Percentiles rank a stretch among this genome's conserved stretches.
Evolutionary conservation across 2,113 vertebrate genomes (phyloP).

Genomic region (Crotalus horridus): DNA sequence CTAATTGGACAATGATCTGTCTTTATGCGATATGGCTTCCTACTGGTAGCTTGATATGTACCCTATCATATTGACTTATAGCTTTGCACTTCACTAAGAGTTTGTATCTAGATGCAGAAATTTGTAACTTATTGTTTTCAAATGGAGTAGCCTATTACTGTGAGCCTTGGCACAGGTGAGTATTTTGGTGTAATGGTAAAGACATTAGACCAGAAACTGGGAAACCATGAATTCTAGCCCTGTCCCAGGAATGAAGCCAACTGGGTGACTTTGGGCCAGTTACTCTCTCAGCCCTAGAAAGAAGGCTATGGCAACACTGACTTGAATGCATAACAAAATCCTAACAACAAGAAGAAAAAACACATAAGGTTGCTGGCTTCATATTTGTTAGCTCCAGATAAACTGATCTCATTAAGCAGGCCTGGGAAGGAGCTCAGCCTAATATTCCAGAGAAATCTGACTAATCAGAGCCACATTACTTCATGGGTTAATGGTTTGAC

Average conservation of each 20-base stretch:
- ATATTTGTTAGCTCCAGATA: neutral
- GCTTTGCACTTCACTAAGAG: neutral
- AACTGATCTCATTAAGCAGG: neutral
- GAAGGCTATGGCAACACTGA: neutral
- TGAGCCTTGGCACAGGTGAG: neutral
- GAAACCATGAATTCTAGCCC: neutral
- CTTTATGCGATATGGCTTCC: neutral
- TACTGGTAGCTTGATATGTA: neutral
- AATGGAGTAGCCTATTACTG: neutral
- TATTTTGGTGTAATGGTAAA: neutral
- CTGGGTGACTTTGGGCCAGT: neutral
- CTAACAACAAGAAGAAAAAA: neutral
- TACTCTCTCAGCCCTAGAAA: neutral
- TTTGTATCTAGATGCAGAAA: neutral
- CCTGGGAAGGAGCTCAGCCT: neutral
- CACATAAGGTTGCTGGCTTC: neutral
- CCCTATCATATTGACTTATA: neutral
- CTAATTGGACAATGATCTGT: neutral
- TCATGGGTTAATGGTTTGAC: neutral
- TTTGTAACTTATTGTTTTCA: neutral
- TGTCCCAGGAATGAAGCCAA: neutral
- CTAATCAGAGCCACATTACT: neutral
- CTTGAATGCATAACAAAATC: neutral
- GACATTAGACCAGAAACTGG: neutral
- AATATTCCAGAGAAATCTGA: neutral